Evolutionary conservation across 2,797 vertebrate species (phyloP).

Genomic region (Furcifer pardalis): DNA sequence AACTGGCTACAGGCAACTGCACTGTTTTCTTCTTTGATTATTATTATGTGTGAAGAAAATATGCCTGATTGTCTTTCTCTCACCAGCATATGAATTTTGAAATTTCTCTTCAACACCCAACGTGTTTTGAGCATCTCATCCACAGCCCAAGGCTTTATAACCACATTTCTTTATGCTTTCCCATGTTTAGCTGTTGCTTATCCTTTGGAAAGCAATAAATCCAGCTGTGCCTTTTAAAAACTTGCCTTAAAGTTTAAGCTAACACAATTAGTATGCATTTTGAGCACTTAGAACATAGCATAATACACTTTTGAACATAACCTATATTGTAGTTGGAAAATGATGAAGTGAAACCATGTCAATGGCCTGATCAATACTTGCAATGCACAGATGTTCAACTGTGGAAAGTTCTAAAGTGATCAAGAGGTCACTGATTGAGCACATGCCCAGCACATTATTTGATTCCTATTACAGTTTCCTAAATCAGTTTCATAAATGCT

Average conservation of each 20-base stretch:
- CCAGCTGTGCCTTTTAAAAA: neutral
- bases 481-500: too few species aligned
- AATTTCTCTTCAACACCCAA: neutral
- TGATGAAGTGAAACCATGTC: too few species aligned
- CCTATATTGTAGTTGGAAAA: neutral
- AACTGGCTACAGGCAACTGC: neutral
- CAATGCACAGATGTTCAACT: too few species aligned
- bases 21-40: neutral
- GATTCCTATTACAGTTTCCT: too few species aligned
- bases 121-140: neutral
- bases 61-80: slow-evolving; percentile 6
- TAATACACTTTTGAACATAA: neutral
- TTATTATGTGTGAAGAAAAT: slow-evolving; percentile 1
- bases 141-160: slow-evolving; percentile 2
- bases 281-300: neutral
- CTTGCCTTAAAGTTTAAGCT: neutral
- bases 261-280: neutral
- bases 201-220: neutral
- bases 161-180: neutral
- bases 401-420: too few species aligned
- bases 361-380: too few species aligned
- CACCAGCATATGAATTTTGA: neutral
- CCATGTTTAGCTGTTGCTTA: neutral
- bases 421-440: too few species aligned
- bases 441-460: too few species aligned